Conservation (phyloP, 2,797 vertebrate species). For the Rachycentron canadum region DNA sequence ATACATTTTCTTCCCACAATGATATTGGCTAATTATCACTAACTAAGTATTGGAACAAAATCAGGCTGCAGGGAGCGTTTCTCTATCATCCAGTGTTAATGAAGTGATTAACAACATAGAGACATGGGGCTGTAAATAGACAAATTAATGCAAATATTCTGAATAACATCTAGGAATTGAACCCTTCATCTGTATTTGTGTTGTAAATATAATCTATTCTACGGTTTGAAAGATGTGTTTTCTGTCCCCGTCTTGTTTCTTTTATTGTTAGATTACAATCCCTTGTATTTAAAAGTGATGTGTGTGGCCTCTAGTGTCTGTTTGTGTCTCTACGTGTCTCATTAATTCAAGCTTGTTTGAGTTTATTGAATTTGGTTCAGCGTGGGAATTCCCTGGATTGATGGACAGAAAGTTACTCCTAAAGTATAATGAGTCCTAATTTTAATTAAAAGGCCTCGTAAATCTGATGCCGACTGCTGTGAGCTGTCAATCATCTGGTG, state of each 20-base stretch:
- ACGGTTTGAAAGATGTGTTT: too few species aligned
- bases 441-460: not conserved
- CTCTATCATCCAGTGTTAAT: too few species aligned
- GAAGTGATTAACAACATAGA: not conserved
- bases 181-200: too few species aligned
- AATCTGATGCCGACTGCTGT: not conserved
- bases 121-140: not conserved
- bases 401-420: not conserved
- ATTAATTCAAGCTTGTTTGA: not conserved
- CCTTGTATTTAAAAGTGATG: not conserved
- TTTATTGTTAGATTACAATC: too few species aligned
- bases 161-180: not conserved
- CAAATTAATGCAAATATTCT: not conserved
- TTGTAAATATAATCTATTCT: too few species aligned
- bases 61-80: not conserved
- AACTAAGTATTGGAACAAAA: not conserved
- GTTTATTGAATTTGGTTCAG: not conserved
- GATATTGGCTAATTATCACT: not conserved
- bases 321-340: not conserved
- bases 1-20: not conserved
- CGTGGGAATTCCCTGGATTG: not conserved
- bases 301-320: not conserved
- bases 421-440: conserved; percentile 1
- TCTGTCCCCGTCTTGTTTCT: too few species aligned
- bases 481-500: conserved; percentile 23